Evolutionary conservation across 2,113 vertebrate genomes (phyloP).

Genomic region (Leuciscus idus): DNA sequence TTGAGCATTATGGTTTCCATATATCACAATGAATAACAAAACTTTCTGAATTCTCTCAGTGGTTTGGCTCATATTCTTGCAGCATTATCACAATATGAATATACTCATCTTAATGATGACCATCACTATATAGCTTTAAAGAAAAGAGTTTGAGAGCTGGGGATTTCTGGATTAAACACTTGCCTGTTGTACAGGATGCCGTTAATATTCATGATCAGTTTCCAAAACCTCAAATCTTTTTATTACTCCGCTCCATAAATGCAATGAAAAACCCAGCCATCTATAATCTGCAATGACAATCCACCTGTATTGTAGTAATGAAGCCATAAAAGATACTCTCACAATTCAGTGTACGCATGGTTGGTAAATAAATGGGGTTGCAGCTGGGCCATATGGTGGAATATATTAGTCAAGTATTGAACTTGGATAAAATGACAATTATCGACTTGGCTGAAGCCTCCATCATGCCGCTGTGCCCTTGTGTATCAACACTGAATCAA

Average conservation of each 20-base stretch:
- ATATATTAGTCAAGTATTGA: background rate
- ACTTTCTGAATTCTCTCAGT: background rate
- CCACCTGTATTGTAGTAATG: slow-evolving; percentile 12
- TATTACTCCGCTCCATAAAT: background rate
- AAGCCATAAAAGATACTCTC: background rate
- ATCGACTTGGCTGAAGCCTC: background rate
- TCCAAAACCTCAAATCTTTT: background rate
- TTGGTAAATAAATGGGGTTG: background rate
- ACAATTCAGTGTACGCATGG: background rate
- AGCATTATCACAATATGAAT: background rate
- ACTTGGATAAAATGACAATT: slow-evolving; percentile 33
- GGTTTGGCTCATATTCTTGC: background rate
- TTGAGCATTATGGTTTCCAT: too few species aligned
- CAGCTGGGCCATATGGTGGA: slow-evolving; percentile 8
- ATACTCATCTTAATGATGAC: background rate
- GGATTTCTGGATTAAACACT: slow-evolving; percentile 2
- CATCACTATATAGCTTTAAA: background rate
- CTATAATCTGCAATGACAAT: background rate
- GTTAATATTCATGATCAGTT: background rate
- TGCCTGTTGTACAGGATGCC: background rate
- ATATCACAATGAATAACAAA: too few species aligned
- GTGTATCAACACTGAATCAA: slow-evolving; percentile 9
- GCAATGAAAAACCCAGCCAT: background rate
- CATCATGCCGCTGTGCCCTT: background rate
- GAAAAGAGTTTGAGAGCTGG: background rate